These are phyloP conservation scores for Xiphias gladius DNA, from an alignment of 2,113 vertebrate species.

Conservation along the genomic window DNA sequence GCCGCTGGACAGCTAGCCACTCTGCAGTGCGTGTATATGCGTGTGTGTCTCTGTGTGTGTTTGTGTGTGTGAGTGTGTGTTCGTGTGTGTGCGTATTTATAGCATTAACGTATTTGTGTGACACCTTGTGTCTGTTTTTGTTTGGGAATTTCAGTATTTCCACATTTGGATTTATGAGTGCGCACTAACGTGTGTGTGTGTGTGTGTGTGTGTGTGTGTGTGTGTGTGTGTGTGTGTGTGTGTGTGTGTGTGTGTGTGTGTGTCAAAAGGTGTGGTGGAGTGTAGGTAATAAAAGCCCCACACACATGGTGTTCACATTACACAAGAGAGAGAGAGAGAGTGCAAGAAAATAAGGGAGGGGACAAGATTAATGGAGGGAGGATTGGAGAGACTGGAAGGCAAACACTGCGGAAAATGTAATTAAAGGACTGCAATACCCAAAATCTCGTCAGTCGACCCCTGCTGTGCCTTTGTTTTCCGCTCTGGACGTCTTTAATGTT, in stretches of 20 bases:
- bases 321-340: constrained; percentile 24
- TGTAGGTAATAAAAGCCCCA: constrained; percentile 20
- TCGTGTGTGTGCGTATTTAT: constrained; percentile 2
- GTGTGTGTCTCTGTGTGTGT: constrained; percentile 14
- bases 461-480: background rate
- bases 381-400: background rate
- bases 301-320: constrained; percentile 29
- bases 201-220: constrained; percentile 19
- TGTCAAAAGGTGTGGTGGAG: constrained; percentile 23
- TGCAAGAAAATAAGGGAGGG: constrained; percentile 3
- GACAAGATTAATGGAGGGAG: background rate
- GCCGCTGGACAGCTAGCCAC: constrained; percentile 41
- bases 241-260: constrained; percentile 18
- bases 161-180: background rate
- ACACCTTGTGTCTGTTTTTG: too few relatives aligned
- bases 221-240: background rate
- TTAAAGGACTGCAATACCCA: background rate
- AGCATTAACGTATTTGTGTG: too few relatives aligned
- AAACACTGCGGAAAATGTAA: background rate
- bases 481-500: background rate
- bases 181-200: background rate
- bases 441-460: background rate
- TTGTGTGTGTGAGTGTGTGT: background rate
- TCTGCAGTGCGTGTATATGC: constrained; percentile 16
- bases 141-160: background rate